Base-by-base conservation (phyloP, 2,797 vertebrate species). In the Enteromius anoplus region DNA sequence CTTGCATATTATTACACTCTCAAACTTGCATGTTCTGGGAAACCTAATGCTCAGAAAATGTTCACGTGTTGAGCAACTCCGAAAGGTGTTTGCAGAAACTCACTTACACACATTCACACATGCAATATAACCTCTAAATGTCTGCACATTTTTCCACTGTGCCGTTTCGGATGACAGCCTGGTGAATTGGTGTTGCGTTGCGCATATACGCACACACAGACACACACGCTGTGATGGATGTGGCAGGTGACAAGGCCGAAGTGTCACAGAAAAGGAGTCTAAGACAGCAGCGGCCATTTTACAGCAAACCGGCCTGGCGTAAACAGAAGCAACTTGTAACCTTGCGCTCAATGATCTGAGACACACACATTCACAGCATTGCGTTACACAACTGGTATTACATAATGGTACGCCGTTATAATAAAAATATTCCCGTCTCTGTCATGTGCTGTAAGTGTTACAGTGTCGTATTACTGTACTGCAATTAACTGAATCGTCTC, bases 91-190 rank as follows among this genome's bases (percentile, higher is more conserved):
- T 75, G 45, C 64, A 70, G 19, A 78, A 71, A 83, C 42, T 58
- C 55, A 37, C 40, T 66, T 84, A 71, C 60, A 82, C 82, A 76
- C 51, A 76, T 29, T 75, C 45, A 49, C 23, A 68, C 42, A 76
- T 79, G 81, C 58, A 73, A 78, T 71, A 78, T 62, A 83, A 83
- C 37, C 58, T 78, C 73, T 71, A 65, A 81, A 85, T 51, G 55
- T 76, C 84, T 70, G 81, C 82, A 78, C 82, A 83, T 83, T 83
- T 83, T 83, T 83, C 82, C 82, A 83, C 82, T 78, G 82, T 78
- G 82, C 53, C 65, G 82, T 76, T 83, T 83, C 75, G 45, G 66
- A 78, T 83, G 82, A 83, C 82, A 83, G 66, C 64, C 66, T 62
- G 66, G 55, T 64, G 29, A 71, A 83, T 83, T 62, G 82, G 82